Percentiles rank a stretch among this genome's conserved stretches.
Evolutionary conservation across 2,888 invertebrate species (phyloP).

Genomic region (Stenodera caucasica): DNA sequence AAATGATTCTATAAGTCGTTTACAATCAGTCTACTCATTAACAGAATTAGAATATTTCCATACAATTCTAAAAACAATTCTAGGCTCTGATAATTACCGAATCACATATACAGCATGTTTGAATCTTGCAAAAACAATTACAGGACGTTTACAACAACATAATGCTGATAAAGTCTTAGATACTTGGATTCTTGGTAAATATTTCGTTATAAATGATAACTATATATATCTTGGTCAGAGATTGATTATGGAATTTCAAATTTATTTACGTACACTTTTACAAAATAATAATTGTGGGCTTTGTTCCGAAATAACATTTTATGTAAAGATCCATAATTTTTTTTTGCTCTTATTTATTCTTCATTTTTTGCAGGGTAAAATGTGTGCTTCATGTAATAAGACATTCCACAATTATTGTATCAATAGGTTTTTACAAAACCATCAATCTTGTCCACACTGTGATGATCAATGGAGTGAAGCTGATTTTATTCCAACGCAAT

Average conservation of each 20-base stretch:
- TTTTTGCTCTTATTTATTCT: not conserved
- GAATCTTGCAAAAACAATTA: slow-evolving; percentile 44
- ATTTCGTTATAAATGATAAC: slow-evolving; percentile 40
- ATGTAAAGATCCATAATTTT: slow-evolving; percentile 34
- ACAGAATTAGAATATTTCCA: slow-evolving; percentile 49
- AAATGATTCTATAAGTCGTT: slow-evolving; percentile 44
- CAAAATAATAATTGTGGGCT: slow-evolving; percentile 44
- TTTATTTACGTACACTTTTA: slow-evolving; percentile 42
- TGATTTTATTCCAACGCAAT: slow-evolving; percentile 11
- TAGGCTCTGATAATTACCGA: slow-evolving; percentile 39
- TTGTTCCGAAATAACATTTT: slow-evolving; percentile 48
- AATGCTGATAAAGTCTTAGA: slow-evolving; percentile 42
- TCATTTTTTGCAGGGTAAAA: slow-evolving; percentile 25
- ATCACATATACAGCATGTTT: slow-evolving; percentile 40
- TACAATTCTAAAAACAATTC: slow-evolving; percentile 44
- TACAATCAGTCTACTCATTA: slow-evolving; percentile 40
- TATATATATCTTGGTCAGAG: slow-evolving; percentile 46
- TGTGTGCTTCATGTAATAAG: slow-evolving; percentile 26
- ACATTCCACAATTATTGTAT: slow-evolving; percentile 27
- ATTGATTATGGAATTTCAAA: slow-evolving; percentile 45
- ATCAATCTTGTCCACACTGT: slow-evolving; percentile 27
- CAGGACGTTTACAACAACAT: slow-evolving; percentile 36
- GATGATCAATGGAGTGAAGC: slow-evolving; percentile 22
- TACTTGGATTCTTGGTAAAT: slow-evolving; percentile 43
- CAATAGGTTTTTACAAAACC: slow-evolving; percentile 22